These are phyloP conservation scores for Pristionchus japonicus DNA, from an alignment of 2,888 invertebrate species.

Conservation along the genomic window DNA sequence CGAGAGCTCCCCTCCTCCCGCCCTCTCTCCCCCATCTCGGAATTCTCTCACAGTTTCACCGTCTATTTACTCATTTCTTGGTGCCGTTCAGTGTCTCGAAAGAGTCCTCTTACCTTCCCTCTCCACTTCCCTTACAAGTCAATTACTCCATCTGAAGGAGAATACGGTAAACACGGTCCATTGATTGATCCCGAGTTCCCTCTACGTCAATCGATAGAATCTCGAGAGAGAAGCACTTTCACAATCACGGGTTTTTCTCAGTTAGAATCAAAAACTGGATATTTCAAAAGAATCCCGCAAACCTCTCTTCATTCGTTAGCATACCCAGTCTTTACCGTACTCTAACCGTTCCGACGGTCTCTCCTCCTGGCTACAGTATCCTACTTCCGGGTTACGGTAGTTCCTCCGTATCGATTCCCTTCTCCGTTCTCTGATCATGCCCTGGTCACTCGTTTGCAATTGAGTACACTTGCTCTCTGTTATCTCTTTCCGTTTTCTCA, in stretches of 20 bases:
- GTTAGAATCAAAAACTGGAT: neutral
- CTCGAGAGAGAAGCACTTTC: neutral
- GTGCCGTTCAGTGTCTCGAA: constrained; percentile 44
- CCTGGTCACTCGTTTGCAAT: neutral
- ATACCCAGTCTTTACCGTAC: neutral
- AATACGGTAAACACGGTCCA: neutral
- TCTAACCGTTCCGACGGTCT: neutral
- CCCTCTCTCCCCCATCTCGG: constrained; percentile 19
- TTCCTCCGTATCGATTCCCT: neutral
- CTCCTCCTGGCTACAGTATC: neutral
- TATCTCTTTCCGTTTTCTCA: neutral
- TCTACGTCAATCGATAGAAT: neutral
- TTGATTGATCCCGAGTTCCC: neutral
- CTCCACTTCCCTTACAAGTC: constrained; percentile 4
- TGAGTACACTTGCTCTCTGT: constrained; percentile 14
- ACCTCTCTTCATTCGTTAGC: neutral
- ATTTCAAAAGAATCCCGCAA: neutral
- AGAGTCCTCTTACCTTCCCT: neutral
- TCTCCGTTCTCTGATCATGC: neutral
- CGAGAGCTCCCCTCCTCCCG: too few relatives aligned
- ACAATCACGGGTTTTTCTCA: neutral
- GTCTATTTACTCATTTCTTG: constrained; percentile 4
- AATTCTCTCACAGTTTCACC: constrained; percentile 40
- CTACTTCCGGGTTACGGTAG: constrained; percentile 8
- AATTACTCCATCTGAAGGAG: constrained; percentile 21